Evolutionary conservation across 2,113 vertebrate genomes (phyloP).

Genomic region (Macquaria australasica): DNA sequence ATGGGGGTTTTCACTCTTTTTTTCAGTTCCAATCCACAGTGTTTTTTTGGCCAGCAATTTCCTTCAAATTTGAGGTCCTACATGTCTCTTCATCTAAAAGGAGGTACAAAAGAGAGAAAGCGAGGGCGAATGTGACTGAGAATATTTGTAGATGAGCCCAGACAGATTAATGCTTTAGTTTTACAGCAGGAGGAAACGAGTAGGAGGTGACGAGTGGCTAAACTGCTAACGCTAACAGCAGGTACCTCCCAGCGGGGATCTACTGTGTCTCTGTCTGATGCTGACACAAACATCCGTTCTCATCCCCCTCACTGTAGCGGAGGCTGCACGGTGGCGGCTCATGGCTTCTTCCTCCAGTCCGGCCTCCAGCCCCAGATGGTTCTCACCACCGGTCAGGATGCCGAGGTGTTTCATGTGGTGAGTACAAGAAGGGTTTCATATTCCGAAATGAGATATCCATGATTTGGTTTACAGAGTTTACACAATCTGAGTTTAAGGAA

Average conservation of each 20-base stretch:
- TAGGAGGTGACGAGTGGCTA: slow-evolving; percentile 68
- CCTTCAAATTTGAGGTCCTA: background rate
- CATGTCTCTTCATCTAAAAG: slow-evolving; percentile 3
- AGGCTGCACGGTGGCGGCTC: slow-evolving; percentile 94
- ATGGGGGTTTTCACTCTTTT: background rate
- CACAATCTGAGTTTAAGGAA: background rate
- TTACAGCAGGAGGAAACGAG: slow-evolving; percentile 61
- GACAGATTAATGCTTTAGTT: slow-evolving; percentile 49
- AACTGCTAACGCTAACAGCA: slow-evolving; percentile 73
- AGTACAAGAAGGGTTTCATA: slow-evolving; percentile 74
- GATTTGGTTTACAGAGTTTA: background rate
- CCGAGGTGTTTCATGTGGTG: slow-evolving; percentile 93
- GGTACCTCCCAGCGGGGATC: slow-evolving; percentile 64
- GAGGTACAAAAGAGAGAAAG: background rate
- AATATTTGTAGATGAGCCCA: background rate
- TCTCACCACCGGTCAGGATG: slow-evolving; percentile 88
- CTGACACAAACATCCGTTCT: slow-evolving; percentile 44
- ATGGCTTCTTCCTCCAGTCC: slow-evolving; percentile 93
- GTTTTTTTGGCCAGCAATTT: background rate
- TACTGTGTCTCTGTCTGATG: slow-evolving; percentile 46
- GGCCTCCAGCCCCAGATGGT: slow-evolving; percentile 93
- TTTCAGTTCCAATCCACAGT: no score
- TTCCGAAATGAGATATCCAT: background rate
- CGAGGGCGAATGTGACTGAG: background rate
- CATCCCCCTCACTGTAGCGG: slow-evolving; percentile 83